These are phyloP conservation scores for Carassius carassius DNA, from an alignment of 2,113 vertebrate genomes.

Conservation along the genomic window DNA sequence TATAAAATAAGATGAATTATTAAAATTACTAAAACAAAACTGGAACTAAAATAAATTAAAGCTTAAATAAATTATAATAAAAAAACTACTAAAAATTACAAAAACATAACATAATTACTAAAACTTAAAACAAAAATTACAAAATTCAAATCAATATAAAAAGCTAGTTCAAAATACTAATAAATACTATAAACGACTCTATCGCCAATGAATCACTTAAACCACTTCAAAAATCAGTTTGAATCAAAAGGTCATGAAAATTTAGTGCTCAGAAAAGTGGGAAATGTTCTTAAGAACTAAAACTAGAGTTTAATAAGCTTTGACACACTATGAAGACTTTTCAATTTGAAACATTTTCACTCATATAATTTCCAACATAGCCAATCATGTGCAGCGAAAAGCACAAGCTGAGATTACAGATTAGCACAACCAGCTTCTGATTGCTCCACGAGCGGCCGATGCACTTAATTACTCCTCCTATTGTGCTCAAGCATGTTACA, in stretches of 20 bases:
- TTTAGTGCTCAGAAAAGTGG: not conserved
- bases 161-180: not conserved
- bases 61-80: not conserved
- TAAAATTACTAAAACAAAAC: not conserved
- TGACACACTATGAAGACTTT: not conserved
- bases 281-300: not conserved
- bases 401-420: conserved; percentile 49
- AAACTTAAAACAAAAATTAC: not conserved
- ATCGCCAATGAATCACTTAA: not conserved
- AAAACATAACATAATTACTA: not conserved
- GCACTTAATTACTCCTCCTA: conserved; percentile 44
- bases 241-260: not conserved
- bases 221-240: not conserved
- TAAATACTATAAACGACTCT: not conserved
- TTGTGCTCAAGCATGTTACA: conserved; percentile 29
- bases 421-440: conserved; percentile 49
- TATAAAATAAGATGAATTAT: not conserved
- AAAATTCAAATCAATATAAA: not conserved
- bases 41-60: not conserved
- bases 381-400: conserved; percentile 48
- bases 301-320: not conserved
- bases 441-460: conserved; percentile 41
- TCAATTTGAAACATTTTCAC: not conserved
- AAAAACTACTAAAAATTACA: not conserved
- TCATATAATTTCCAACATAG: conserved; percentile 22